A percentile compares a stretch with the other conserved stretches of the same genome.
These are phyloP conservation scores for Octodon degus DNA, from an alignment of 2,113 vertebrate species.

Conservation along the genomic window DNA sequence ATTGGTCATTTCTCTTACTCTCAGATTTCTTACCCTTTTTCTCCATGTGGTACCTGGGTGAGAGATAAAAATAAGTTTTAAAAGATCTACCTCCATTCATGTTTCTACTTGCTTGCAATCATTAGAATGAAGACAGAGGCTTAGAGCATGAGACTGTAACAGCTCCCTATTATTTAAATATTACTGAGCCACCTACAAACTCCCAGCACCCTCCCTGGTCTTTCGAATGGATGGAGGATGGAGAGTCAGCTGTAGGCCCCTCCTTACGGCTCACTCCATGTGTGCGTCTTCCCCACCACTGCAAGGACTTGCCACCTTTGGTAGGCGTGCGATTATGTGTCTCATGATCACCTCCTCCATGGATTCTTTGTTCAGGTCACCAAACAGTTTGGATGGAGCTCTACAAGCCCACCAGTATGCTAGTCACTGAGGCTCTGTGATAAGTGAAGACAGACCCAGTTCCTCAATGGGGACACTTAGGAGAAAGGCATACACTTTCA, in stretches of 20 bases:
- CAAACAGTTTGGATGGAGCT: too few species aligned
- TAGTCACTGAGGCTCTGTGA: background rate
- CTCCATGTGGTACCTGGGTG: background rate
- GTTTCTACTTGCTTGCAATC: background rate
- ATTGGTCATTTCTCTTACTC: background rate
- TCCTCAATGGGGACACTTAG: background rate
- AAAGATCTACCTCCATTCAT: background rate
- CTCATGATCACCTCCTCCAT: background rate
- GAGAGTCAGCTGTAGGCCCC: rapidly evolving
- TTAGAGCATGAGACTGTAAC: background rate
- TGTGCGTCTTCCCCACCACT: background rate
- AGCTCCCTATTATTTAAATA: background rate
- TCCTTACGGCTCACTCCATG: rapidly evolving
- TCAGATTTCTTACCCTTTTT: background rate
- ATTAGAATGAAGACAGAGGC: background rate
- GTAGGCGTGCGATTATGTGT: rapidly evolving
- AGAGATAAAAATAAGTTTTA: background rate
- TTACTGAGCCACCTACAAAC: background rate
- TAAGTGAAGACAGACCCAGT: background rate
- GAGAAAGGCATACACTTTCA: background rate
- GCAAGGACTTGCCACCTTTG: background rate
- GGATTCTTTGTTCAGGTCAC: background rate
- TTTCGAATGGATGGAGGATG: background rate
- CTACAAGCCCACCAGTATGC: too few species aligned
- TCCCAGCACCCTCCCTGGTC: background rate